Evolutionary conservation across 1,140 invertebrate genomes (phyloP).

Genomic region (Hyles vespertilio): DNA sequence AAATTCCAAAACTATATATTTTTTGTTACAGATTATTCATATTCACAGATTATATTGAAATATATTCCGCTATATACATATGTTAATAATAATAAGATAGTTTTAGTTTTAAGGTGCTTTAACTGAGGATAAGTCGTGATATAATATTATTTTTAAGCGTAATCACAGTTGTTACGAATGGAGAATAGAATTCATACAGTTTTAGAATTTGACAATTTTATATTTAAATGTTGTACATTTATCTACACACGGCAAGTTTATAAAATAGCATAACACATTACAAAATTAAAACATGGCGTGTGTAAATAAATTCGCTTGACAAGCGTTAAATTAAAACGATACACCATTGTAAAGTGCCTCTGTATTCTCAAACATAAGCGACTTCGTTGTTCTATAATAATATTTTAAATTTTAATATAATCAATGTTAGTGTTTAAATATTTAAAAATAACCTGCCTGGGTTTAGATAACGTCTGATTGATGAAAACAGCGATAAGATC

Average conservation of each 20-base stretch:
- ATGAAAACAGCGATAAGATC: no score
- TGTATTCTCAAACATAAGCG: slow-evolving; percentile 19
- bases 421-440: no score
- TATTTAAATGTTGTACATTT: not conserved
- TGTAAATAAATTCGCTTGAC: slow-evolving; percentile 23
- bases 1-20: slow-evolving; percentile 67
- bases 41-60: slow-evolving; percentile 16
- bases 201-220: not conserved
- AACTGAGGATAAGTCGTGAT: slow-evolving; percentile 61
- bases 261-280: no score
- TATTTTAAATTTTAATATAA: no score
- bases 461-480: no score
- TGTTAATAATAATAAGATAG: slow-evolving; percentile 41
- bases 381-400: slow-evolving; percentile 10
- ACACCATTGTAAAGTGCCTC: slow-evolving; percentile 36
- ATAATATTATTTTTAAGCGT: slow-evolving; percentile 39
- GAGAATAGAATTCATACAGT: slow-evolving; percentile 5
- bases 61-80: slow-evolving; percentile 39
- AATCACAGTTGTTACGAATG: slow-evolving; percentile 21
- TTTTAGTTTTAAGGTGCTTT: slow-evolving; percentile 62
- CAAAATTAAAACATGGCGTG: not conserved
- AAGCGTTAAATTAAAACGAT: slow-evolving; percentile 23
- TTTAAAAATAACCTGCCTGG: no score
- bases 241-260: no score
- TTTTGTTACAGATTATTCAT: slow-evolving; percentile 54